A percentile compares a stretch with the other conserved stretches of the same genome.
Conservation (phyloP, 2,797 vertebrate genomes). For the Tamandua tetradactyla region DNA sequence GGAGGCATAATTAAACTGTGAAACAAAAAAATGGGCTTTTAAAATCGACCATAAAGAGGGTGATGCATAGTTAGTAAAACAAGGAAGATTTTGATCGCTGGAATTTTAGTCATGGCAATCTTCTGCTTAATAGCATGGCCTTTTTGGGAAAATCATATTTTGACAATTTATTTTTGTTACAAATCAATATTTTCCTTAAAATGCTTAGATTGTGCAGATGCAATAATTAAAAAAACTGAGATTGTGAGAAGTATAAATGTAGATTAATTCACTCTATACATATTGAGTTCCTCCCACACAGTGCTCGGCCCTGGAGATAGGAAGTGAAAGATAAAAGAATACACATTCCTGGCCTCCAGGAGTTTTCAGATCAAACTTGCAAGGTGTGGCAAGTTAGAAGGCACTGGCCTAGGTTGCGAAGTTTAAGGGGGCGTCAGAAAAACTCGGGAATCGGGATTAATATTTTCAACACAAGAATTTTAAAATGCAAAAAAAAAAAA, state of each 20-base stretch:
- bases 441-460: background rate
- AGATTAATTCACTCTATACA: background rate
- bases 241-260: background rate
- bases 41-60: background rate
- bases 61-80: background rate
- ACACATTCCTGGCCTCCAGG: background rate
- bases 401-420: background rate
- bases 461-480: background rate
- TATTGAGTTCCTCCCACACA: background rate
- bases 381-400: background rate
- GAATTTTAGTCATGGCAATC: background rate
- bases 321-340: background rate
- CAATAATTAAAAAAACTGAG: background rate
- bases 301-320: background rate
- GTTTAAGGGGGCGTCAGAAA: background rate
- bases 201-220: no score
- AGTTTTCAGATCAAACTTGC: background rate
- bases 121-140: background rate
- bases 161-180: background rate
- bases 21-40: background rate
- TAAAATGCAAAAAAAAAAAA: background rate
- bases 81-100: background rate
- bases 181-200: background rate
- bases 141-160: background rate
- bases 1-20: background rate